Conservation (phyloP, 2,113 vertebrate genomes). For the Phalacrocorax pelagicus region DNA sequence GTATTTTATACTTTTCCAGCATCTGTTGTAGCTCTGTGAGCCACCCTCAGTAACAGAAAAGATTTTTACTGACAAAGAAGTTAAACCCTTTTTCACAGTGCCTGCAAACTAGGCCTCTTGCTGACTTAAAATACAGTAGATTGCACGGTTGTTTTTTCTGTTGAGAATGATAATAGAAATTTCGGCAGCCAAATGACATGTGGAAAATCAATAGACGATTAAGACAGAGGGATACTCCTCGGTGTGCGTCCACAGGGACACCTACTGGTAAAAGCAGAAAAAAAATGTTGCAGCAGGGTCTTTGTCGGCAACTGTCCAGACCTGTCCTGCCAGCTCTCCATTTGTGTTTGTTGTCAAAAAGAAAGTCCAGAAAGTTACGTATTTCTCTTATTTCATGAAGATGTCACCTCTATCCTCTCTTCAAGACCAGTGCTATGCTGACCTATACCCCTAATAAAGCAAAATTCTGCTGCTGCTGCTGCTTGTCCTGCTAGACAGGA, state of each 20-base stretch:
- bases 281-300: not conserved
- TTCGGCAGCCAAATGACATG: not conserved
- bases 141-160: not conserved
- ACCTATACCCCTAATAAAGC: not conserved
- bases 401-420: not conserved
- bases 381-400: not conserved
- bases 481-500: not conserved
- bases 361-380: not conserved
- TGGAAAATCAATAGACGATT: not conserved
- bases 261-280: constrained; percentile 62
- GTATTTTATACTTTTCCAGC: constrained; percentile 63
- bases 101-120: not conserved
- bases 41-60: not conserved
- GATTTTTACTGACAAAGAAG: not conserved
- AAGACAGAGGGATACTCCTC: not conserved
- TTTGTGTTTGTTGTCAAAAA: not conserved
- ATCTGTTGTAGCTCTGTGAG: not conserved
- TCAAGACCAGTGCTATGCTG: not conserved
- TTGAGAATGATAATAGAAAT: not conserved
- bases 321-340: not conserved
- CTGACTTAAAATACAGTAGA: not conserved
- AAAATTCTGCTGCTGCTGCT: not conserved
- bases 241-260: constrained; percentile 68
- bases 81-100: not conserved
- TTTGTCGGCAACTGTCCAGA: not conserved